Evolutionary conservation across 1,140 invertebrate genomes (phyloP).

Genomic region (Drosophila pruinosa): DNA sequence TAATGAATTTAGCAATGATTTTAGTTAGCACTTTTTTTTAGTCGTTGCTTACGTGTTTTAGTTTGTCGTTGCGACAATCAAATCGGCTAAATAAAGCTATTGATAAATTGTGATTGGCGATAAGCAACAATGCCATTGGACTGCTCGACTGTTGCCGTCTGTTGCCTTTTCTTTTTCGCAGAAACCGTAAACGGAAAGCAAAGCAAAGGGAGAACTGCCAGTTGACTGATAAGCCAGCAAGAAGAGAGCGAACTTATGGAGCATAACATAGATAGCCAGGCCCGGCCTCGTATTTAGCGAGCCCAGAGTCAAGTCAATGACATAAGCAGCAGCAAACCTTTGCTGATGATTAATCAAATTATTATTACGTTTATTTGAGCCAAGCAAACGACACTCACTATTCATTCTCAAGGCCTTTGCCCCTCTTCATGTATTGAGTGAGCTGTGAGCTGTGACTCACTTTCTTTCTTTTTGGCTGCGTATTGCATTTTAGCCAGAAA

Average conservation of each 20-base stretch:
- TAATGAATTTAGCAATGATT: background rate
- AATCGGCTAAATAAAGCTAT: conserved; percentile 62
- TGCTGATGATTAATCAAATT: conserved; percentile 54
- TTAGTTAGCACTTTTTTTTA: conserved; percentile 24
- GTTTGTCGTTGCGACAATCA: conserved; percentile 42
- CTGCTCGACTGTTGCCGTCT: background rate
- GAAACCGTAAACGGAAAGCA: conserved; percentile 38
- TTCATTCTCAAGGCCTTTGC: conserved; percentile 10
- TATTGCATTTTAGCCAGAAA: conserved; percentile 23
- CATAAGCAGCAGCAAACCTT: conserved; percentile 59
- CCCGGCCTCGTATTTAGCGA: conserved; percentile 22
- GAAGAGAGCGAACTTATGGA: background rate
- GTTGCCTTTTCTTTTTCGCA: conserved; percentile 42
- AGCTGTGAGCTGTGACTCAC: conserved; percentile 4
- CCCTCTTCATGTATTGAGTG: conserved; percentile 7
- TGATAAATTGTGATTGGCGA: conserved; percentile 65
- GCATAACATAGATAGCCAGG: background rate
- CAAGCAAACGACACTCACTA: conserved; percentile 13
- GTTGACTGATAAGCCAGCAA: conserved; percentile 23
- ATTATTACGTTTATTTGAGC: conserved; percentile 42
- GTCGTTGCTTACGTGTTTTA: conserved; percentile 2
- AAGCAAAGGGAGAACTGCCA: conserved; percentile 2
- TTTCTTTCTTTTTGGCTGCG: conserved; percentile 9
- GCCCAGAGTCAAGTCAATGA: conserved; percentile 36
- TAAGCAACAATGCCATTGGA: conserved; percentile 35